Conservation (phyloP, 2,888 invertebrate species). For the Stenoptilia bipunctidactyla region DNA sequence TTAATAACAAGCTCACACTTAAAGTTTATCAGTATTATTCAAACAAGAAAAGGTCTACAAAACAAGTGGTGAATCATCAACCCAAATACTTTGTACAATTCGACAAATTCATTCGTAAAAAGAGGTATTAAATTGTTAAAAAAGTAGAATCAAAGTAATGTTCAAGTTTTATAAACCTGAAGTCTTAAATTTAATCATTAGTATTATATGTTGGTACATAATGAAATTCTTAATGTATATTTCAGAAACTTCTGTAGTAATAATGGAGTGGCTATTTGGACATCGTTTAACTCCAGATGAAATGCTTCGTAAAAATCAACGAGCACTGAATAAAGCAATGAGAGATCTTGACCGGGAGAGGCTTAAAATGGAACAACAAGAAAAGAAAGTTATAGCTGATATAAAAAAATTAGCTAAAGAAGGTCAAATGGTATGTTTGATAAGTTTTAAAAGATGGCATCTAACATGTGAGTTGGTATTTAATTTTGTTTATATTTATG, state of each 20-base stretch:
- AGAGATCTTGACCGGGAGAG: constrained; percentile 95
- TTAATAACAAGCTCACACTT: no score
- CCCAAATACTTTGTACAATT: constrained; percentile 13
- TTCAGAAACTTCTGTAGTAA: no score
- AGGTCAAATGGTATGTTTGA: constrained; percentile 89
- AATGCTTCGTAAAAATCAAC: constrained; percentile 97
- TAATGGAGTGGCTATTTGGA: constrained; percentile 96
- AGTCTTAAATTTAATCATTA: no score
- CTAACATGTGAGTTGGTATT: no score
- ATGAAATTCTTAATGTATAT: no score
- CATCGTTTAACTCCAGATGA: constrained; percentile 97
- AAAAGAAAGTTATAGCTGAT: constrained; percentile 97
- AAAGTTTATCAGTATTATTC: no score
- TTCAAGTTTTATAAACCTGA: no score
- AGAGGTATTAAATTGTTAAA: no score
- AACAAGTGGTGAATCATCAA: constrained; percentile 19
- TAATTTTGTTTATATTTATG: no score
- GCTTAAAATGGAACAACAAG: constrained; percentile 97
- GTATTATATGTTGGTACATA: no score
- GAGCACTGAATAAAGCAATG: constrained; percentile 98
- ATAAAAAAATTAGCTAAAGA: constrained; percentile 99
- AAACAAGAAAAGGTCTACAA: no score
- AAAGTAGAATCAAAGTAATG: no score
- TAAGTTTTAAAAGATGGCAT: neutral
- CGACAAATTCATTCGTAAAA: neutral